Conservation (phyloP, 2,888 invertebrate species). For the Candidula unifasciata region DNA sequence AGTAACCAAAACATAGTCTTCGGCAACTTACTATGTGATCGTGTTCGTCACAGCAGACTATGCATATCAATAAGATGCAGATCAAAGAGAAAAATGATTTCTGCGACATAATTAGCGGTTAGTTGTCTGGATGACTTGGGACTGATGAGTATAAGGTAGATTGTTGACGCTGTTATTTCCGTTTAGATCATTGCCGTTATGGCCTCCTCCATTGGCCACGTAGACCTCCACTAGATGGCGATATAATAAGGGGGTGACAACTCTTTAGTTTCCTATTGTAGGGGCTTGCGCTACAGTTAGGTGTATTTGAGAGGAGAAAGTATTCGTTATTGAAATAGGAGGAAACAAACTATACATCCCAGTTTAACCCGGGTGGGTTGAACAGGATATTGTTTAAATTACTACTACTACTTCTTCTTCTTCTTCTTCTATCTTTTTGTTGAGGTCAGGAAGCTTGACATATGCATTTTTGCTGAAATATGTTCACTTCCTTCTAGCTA, state of each 20-base stretch:
- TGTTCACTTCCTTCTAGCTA: no score
- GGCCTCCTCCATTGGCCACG: constrained; percentile 75
- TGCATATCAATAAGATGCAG: constrained; percentile 55
- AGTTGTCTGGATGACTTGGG: constrained; percentile 17
- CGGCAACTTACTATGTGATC: constrained; percentile 85
- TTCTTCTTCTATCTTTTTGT: no score
- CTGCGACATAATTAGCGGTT: constrained; percentile 32
- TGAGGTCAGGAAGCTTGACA: no score
- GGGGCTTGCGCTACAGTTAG: no score
- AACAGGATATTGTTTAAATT: no score
- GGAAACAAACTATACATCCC: no score
- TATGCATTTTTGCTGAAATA: no score
- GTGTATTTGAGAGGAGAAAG: no score
- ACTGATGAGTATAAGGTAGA: constrained; percentile 30
- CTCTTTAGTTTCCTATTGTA: no score
- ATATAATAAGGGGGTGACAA: constrained; percentile 22
- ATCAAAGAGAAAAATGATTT: constrained; percentile 49
- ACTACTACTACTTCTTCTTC: no score
- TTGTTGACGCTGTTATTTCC: constrained; percentile 28
- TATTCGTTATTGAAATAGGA: no score
- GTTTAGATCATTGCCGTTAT: constrained; percentile 54
- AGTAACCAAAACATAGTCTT: constrained; percentile 45
- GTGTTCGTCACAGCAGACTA: constrained; percentile 85
- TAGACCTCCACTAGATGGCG: constrained; percentile 61
- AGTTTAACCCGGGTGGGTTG: no score